A percentile compares a stretch with the other conserved stretches of the same genome.
Conservation (phyloP, 2,888 invertebrate species). For the Protonemura montana region DNA sequence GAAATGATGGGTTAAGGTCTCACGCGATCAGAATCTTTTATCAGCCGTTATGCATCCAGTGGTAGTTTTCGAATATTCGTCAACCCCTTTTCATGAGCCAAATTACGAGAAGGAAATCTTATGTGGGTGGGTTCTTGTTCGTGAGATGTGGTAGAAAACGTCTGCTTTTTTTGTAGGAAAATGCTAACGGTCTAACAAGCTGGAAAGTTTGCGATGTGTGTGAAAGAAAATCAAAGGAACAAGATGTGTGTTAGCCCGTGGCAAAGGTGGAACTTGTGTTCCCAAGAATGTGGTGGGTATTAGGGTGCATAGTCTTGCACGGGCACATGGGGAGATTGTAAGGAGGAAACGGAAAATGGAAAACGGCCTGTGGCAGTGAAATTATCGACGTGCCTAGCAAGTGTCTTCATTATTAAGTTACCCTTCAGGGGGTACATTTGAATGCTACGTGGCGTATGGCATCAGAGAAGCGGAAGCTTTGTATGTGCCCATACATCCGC, state of each 20-base stretch:
- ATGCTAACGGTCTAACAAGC: not conserved
- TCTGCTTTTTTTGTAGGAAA: not conserved
- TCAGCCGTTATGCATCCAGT: not conserved
- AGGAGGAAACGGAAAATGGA: not conserved
- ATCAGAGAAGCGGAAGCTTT: not conserved
- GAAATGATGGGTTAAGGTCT: not conserved
- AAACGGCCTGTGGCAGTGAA: not conserved
- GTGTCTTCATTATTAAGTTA: not conserved
- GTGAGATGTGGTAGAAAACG: not conserved
- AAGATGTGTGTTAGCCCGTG: not conserved
- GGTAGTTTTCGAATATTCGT: not conserved
- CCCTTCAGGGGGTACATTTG: not conserved
- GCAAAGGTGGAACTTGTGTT: not conserved
- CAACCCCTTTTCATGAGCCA: not conserved
- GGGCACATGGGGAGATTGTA: too few species aligned
- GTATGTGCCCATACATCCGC: too few species aligned
- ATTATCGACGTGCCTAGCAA: not conserved
- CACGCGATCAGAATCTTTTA: not conserved
- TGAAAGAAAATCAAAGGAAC: not conserved
- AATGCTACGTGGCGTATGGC: not conserved
- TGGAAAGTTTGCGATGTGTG: not conserved
- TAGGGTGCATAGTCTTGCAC: not conserved
- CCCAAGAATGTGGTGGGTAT: not conserved
- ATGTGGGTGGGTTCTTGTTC: not conserved
- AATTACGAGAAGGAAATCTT: not conserved